Evolutionary conservation across 2,888 invertebrate genomes (phyloP), one percentile per base, ranked within the genome.

Genomic region (Hermaeophaga mercurialis): DNA sequence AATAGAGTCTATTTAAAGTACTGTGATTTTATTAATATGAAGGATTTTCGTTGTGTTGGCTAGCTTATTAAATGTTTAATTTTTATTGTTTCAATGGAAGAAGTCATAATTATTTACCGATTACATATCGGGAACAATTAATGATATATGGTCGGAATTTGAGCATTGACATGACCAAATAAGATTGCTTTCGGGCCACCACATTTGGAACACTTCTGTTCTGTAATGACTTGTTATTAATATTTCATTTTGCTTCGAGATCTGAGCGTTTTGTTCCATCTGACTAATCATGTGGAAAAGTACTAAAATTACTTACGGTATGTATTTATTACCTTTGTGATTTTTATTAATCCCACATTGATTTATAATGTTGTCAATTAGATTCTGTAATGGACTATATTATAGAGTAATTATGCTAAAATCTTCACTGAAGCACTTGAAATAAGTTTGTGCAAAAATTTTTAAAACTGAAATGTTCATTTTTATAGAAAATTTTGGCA

Each of bases 61-160:
- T 26, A 48, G 48, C 26, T 48, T 48, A 48, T 28, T 8, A n/a
- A 48, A 24, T 48, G 26, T 38, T 48, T 22, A 11, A n/a, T n/a
- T 36, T 26, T 36, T 34, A 33, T 26, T 28, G 38, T 28, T 28
- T 33, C 38, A 26, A 33, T 39, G 11, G 8, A 11, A 43, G 38
- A 43, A 45, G 52, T 52, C 46, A 53, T 45, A 54, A 52, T 54
- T 55, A 56, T 56, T 62, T 57, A 55, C 47, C 56, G 55, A 53
- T 59, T 59, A 62, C 62, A 54, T 55, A 59, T 62, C 58, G 54
- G 58, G 65, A 60, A 58, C 58, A 63, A 65, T 62, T 63, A 62
- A 62, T 62, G 61, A 61, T 58, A 50, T 61, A 61, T 54, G 50
- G 38, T 17, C 24, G 33, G 43, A 54, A 58, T 58, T 58, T 48